phyloP scores from a whole-genome alignment of 1,140 invertebrate genomes.

The Catajapyx aquilonaris region DNA sequence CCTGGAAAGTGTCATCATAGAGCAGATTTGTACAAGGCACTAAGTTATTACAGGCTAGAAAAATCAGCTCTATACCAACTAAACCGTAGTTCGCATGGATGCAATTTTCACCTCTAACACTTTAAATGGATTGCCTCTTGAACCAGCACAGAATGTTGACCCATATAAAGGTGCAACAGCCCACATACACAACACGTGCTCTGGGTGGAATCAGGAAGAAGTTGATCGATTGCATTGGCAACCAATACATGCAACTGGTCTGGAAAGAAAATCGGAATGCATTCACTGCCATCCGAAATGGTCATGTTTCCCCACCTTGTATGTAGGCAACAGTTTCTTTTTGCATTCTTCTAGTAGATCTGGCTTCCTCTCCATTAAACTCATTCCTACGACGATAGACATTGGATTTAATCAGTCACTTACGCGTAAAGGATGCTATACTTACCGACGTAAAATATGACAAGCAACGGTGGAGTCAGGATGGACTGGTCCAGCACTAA shows the following conservation, averaged over 20 bases:
- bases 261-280: conserved; percentile 9
- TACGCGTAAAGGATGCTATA: conserved; percentile 9
- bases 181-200: conserved; percentile 45
- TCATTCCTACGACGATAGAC: conserved; percentile 39
- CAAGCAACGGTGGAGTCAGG: conserved; percentile 43
- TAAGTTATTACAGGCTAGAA: no score
- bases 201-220: conserved; percentile 42
- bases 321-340: conserved; percentile 48
- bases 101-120: no score
- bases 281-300: conserved; percentile 1
- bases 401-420: conserved; percentile 3
- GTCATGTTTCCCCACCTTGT: conserved; percentile 23
- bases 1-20: no score
- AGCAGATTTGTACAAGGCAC: no score
- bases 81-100: no score
- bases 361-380: conserved; percentile 39
- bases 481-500: conserved; percentile 52
- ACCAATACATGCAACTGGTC: conserved; percentile 44
- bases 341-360: conserved; percentile 43
- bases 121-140: conserved; percentile 40
- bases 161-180: conserved; percentile 46
- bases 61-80: no score
- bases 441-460: conserved; percentile 46
- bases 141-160: conserved; percentile 55
- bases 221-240: conserved; percentile 51